Conservation (phyloP, 1,140 invertebrate species). For the Diuraphis noxia region DNA sequence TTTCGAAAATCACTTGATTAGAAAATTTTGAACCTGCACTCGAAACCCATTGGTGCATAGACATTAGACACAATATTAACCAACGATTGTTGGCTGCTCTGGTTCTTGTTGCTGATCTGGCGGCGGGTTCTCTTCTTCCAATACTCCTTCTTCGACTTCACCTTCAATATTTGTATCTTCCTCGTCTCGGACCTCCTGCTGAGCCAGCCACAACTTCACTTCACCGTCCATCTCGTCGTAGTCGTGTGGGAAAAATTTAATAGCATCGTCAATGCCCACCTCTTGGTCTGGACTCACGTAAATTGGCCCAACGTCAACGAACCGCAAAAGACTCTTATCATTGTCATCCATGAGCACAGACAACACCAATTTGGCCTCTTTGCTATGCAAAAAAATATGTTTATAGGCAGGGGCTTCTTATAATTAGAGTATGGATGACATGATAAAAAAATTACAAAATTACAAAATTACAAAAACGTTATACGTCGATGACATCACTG, state of each 20-base stretch:
- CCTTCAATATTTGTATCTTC: background rate
- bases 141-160: background rate
- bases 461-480: background rate
- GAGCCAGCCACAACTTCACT: background rate
- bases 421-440: background rate
- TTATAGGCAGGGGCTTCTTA: background rate
- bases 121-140: background rate
- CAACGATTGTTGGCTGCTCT: background rate
- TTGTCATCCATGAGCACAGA: constrained; percentile 56
- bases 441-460: background rate
- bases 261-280: constrained; percentile 56
- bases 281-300: constrained; percentile 58
- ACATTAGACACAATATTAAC: background rate
- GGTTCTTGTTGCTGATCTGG: background rate
- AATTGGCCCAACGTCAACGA: constrained; percentile 57
- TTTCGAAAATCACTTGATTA: background rate
- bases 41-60: background rate
- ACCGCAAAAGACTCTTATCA: constrained; percentile 57
- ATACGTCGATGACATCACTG: background rate
- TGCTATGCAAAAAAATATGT: background rate
- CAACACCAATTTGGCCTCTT: constrained; percentile 57
- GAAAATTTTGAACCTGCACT: background rate
- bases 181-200: background rate
- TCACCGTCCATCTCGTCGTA: constrained; percentile 47
- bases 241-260: constrained; percentile 57